Evolutionary conservation across 2,113 vertebrate genomes (phyloP).

Genomic region (Leptodactylus fuscus): DNA sequence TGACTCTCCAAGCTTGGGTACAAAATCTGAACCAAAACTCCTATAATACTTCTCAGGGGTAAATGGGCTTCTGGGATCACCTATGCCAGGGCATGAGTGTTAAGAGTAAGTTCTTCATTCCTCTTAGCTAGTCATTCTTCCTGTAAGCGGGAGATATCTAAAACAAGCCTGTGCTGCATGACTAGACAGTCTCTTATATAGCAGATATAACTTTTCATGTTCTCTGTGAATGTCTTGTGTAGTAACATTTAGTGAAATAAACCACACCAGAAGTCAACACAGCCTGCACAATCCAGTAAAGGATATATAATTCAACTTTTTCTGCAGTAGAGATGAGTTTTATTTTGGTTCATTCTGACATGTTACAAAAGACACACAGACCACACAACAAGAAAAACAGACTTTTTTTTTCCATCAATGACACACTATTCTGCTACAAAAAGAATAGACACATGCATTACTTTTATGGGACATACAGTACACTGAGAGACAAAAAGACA

Average conservation of each 20-base stretch:
- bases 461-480: too few species aligned
- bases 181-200: not conserved
- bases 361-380: not conserved
- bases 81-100: too few species aligned
- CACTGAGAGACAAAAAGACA: not conserved
- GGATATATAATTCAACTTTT: not conserved
- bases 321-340: not conserved
- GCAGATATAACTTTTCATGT: not conserved
- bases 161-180: too few species aligned
- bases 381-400: not conserved
- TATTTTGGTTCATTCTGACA: not conserved
- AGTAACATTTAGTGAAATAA: not conserved
- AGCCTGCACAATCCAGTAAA: not conserved
- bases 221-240: too few species aligned
- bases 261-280: not conserved
- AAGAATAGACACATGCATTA: not conserved
- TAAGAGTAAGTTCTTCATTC: too few species aligned
- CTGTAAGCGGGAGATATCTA: not conserved
- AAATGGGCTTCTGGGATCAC: too few species aligned
- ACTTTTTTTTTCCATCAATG: too few species aligned
- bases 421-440: not conserved
- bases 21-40: too few species aligned
- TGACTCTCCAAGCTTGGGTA: not conserved
- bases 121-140: too few species aligned
- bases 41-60: too few species aligned